Base-by-base conservation (phyloP, 2,113 vertebrate species). In the Capreolus pygargus region DNA sequence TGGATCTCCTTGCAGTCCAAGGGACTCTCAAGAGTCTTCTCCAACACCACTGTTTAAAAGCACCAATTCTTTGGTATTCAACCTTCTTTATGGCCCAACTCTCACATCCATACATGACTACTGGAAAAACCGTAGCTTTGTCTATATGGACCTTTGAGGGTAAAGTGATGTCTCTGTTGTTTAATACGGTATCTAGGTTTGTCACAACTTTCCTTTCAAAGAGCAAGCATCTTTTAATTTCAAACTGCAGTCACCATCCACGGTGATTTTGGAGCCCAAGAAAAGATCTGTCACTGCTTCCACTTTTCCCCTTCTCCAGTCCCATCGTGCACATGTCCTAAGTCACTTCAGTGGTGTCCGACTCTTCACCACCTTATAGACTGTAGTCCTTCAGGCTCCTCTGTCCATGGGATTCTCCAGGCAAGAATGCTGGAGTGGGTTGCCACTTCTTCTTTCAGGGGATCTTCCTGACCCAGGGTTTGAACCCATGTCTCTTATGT, bases 361-460 rank as follows among this genome's bases (percentile, higher is more conserved):
- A 36, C 64, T 70, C 17, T 70, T 70, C 21, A 9, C 67, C 67
- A 39, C 67, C n/a, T n/a, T 70, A 23, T 39, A 70, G n/a, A 70
- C 0, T 0, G 9, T 70, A 39, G n/a, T 19, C n/a, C n/a, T 39
- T 19, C n/a, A 70, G 5, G 10, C 23, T 70, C n/a, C n/a, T 39
- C 67, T 70, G 67, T 23, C 19, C 67, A 12, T 70, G 67, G n/a
- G 19, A 39, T 70, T 70, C 67, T 70, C 67, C 19, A 70, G 19
- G n/a, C n/a, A 70, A 70, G n/a, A 70, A 70, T 23, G 39, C 67
- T 39, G n/a, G 67, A 70, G n/a, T 70, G n/a, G 10, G n/a, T 39
- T 39, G 67, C 9, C 67, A 70, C 21, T 39, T 36, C 9, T 39
- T 23, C 67, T 70, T 70, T 70, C 19, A 39, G 9, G 10, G 67